Percentiles rank a stretch among this genome's conserved stretches.
Conservation (phyloP, 2,797 vertebrate genomes). For the Oreortyx pictus region DNA sequence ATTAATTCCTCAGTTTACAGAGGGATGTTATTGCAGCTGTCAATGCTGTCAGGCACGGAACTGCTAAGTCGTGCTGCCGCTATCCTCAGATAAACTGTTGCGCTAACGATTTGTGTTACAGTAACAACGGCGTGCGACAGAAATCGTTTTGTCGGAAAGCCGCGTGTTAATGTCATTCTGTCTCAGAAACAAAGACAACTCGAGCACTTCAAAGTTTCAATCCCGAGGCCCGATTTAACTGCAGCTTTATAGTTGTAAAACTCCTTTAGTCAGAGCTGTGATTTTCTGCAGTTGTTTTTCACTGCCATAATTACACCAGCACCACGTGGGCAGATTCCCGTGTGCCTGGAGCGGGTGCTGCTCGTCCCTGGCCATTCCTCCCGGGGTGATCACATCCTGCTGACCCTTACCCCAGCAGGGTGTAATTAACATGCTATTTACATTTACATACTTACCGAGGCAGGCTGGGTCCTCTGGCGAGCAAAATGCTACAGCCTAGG, state of each 20-base stretch:
- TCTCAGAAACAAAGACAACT: not conserved
- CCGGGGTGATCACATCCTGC: not conserved
- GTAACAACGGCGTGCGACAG: not conserved
- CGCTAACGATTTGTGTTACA: not conserved
- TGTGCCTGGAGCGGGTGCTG: not conserved
- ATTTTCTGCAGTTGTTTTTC: not conserved
- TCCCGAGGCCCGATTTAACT: not conserved
- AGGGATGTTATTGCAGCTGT: not conserved
- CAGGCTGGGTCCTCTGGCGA: not conserved
- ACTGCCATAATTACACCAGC: not conserved
- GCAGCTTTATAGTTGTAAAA: not conserved
- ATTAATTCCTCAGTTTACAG: not conserved
- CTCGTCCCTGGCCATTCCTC: not conserved
- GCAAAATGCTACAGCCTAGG: not conserved
- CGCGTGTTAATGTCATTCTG: not conserved
- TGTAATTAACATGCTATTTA: not conserved
- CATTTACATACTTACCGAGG: not conserved
- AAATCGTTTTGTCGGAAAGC: not conserved
- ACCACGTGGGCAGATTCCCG: not conserved
- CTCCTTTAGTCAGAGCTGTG: not conserved
- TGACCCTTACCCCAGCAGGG: not conserved
- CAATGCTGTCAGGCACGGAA: not conserved
- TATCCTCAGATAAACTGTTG: not conserved
- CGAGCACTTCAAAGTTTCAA: not conserved
- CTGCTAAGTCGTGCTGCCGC: not conserved